These are phyloP conservation scores for Apamea anceps DNA, from an alignment of 2,888 invertebrate species.

Conservation along the genomic window DNA sequence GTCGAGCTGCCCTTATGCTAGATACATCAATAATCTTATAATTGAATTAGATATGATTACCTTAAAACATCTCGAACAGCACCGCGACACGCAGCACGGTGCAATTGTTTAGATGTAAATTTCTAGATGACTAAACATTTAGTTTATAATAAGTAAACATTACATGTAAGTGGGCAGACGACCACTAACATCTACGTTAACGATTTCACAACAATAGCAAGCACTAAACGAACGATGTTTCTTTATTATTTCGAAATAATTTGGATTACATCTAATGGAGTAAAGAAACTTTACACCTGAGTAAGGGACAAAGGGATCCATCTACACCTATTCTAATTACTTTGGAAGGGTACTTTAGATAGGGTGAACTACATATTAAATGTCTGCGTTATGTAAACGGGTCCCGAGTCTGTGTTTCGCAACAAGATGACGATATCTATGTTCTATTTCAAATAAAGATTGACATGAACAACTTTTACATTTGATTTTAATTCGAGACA, in stretches of 20 bases:
- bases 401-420: conserved; percentile 53
- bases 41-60: conserved; percentile 57
- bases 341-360: conserved; percentile 64
- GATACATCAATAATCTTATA: conserved; percentile 43
- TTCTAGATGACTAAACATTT: conserved; percentile 45
- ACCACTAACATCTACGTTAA: not conserved
- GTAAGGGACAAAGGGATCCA: conserved; percentile 54
- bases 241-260: conserved; percentile 59
- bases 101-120: conserved; percentile 9
- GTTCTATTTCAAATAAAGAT: conserved; percentile 7
- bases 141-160: conserved; percentile 44
- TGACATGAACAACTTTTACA: not conserved
- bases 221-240: conserved; percentile 52
- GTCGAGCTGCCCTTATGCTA: conserved; percentile 49
- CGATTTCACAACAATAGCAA: conserved; percentile 5
- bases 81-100: conserved; percentile 1
- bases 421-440: conserved; percentile 46
- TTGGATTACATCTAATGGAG: conserved; percentile 67
- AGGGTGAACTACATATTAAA: conserved; percentile 64
- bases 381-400: conserved; percentile 48
- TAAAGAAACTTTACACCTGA: conserved; percentile 56
- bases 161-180: conserved; percentile 41
- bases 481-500: conserved; percentile 46
- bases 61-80: conserved; percentile 37
- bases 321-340: conserved; percentile 68